These are phyloP conservation scores for Hydropotes inermis DNA, from an alignment of 2,113 vertebrate species.

Conservation along the genomic window DNA sequence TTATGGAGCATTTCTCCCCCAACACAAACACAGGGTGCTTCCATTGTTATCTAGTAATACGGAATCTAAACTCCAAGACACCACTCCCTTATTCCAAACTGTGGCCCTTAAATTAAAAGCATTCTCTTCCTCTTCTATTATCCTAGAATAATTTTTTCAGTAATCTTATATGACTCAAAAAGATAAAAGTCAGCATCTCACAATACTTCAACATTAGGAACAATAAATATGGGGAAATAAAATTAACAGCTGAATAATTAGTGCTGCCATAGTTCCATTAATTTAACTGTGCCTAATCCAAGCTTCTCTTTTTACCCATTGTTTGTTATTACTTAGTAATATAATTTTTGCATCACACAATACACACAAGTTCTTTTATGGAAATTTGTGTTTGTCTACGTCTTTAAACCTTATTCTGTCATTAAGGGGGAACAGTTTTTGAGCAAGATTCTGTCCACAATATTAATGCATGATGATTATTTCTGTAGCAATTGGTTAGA, in stretches of 20 bases:
- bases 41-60: neutral
- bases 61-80: neutral
- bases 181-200: neutral
- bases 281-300: neutral
- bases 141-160: neutral
- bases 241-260: neutral
- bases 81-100: neutral
- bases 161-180: neutral
- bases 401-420: neutral
- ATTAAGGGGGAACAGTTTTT: neutral
- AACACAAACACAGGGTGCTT: neutral
- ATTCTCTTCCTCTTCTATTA: neutral
- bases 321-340: neutral
- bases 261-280: neutral
- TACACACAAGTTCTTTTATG: neutral
- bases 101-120: neutral
- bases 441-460: neutral
- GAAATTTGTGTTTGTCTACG: neutral
- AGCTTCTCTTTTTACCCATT: neutral
- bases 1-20: neutral
- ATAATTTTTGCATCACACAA: neutral
- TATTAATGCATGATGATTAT: neutral
- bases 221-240: neutral
- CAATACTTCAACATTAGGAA: neutral
- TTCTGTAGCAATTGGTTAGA: neutral